A percentile compares a stretch with the other conserved stretches of the same genome.
Evolutionary conservation across 2,888 invertebrate genomes (phyloP).

Genomic region (Desoria tigrina): DNA sequence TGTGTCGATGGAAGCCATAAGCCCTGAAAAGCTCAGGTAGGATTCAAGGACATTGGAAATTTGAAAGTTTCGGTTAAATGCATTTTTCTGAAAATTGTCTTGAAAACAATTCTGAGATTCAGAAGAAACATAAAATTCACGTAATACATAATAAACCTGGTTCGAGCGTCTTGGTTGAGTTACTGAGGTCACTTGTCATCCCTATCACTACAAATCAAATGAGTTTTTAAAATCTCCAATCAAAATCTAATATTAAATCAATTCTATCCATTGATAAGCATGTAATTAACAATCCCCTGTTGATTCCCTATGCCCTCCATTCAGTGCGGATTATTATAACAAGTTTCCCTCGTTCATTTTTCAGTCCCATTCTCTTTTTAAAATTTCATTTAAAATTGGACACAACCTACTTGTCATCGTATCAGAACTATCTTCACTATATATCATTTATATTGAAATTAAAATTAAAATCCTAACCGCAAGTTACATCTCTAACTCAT

Average conservation of each 20-base stretch:
- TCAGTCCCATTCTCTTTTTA: background rate
- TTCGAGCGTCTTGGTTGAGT: background rate
- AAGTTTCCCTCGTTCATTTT: background rate
- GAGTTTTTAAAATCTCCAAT: slow-evolving; percentile 8
- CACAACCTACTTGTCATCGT: slow-evolving; percentile 2
- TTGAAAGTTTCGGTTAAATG: background rate
- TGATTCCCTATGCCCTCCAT: background rate
- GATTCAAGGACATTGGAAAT: slow-evolving; percentile 19
- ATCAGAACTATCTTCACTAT: too few species aligned
- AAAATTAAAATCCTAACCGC: too few species aligned
- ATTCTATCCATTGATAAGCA: slow-evolving; percentile 12
- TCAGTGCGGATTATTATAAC: background rate
- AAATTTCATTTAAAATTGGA: slow-evolving; percentile 10
- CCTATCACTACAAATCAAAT: slow-evolving; percentile 9
- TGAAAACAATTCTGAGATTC: background rate
- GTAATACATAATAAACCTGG: background rate
- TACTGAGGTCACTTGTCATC: slow-evolving; percentile 6
- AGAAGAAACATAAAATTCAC: too few species aligned
- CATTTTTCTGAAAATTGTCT: slow-evolving; percentile 7
- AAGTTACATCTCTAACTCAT: too few species aligned
- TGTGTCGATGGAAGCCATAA: too few species aligned
- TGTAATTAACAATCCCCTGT: slow-evolving; percentile 16
- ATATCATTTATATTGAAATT: too few species aligned
- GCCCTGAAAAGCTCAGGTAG: slow-evolving; percentile 11
- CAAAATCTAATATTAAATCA: background rate